Evolutionary conservation across 2,888 invertebrate genomes (phyloP), one percentile per base, ranked within the genome.

Genomic region (Lithodes maja): DNA sequence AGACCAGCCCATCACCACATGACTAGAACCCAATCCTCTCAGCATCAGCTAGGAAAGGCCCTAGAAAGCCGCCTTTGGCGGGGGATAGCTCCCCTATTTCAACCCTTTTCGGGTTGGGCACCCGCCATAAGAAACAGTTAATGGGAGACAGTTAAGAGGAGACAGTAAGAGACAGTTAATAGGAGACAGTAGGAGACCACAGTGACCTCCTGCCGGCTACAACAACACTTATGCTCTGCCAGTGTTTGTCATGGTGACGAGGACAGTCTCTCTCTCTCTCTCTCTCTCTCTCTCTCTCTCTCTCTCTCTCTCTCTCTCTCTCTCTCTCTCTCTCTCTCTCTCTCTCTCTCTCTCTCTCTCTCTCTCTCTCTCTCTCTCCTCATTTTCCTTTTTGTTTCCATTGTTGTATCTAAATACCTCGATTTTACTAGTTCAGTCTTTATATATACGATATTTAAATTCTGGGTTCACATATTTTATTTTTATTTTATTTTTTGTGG

Each of bases 241-340:
- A 33, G 75, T 84, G 84, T 84, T 84, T 84, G 84, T 84, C 75
- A 12, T 84, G 84, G 84, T 84, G 84, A 84, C 84, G 84, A 75
- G 84, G 77, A 77, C 84, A 84, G 82, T 68, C 15, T 61, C 69
- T 9, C 69, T 50, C 49, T 49, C 83, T n/a, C 49, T 50, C 69
- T 50, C 50, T 52, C 5, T 52, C 82, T 82, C n/a, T 15, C 54
- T 77, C 53, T 33, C 55, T 80, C 54, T 54, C 55, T 54, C 33
- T 55, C 80, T 80, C n/a, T 74, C 74, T 74, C n/a, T 74, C 74
- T 74, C n/a, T 74, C 74, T 74, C n/a, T 74, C 74, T 74, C 74
- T 74, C 74, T 74, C 74, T 74, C 15, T 74, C 74, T 74, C n/a
- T 74, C 74, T 74, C 15, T 80, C 55, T 54, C 55, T 33, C 17